Conservation (phyloP, 1,140 invertebrate species). For the Samia ricini region DNA sequence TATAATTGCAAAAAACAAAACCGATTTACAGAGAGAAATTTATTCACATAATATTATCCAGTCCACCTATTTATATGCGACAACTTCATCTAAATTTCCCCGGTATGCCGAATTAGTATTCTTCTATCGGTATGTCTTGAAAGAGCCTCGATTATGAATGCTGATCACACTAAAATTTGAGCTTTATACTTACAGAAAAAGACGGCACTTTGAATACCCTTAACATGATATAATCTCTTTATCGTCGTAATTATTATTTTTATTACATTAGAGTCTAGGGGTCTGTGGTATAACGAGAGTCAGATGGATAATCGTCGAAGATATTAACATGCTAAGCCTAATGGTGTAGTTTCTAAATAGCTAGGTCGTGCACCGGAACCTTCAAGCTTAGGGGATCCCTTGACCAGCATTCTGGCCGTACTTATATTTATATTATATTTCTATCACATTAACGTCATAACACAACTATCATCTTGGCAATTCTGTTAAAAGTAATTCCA, state of each 20-base stretch:
- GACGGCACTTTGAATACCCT: not conserved
- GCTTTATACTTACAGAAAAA: conserved; percentile 13
- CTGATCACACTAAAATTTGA: conserved; percentile 24
- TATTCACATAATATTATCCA: not conserved
- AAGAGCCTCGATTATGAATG: conserved; percentile 19
- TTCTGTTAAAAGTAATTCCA: too few relatives aligned
- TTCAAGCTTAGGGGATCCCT: too few relatives aligned
- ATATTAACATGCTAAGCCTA: too few relatives aligned
- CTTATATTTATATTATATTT: too few relatives aligned
- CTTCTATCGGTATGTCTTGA: conserved; percentile 7
- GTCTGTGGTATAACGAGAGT: too few relatives aligned
- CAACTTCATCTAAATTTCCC: not conserved
- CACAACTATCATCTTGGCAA: too few relatives aligned
- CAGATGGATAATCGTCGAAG: too few relatives aligned
- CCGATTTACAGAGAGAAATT: not conserved
- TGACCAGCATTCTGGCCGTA: too few relatives aligned
- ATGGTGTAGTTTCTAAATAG: too few relatives aligned
- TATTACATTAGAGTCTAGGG: not conserved
- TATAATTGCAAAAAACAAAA: not conserved
- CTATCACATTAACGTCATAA: too few relatives aligned
- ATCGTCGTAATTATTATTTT: not conserved
- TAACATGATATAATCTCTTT: not conserved
- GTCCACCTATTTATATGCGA: not conserved
- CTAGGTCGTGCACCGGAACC: too few relatives aligned
- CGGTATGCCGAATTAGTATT: conserved; percentile 19